A percentile compares a stretch with the other conserved stretches of the same genome.
phyloP scores from a whole-genome alignment of 2,888 invertebrate genomes.

The Cosmopolites sordidus region DNA sequence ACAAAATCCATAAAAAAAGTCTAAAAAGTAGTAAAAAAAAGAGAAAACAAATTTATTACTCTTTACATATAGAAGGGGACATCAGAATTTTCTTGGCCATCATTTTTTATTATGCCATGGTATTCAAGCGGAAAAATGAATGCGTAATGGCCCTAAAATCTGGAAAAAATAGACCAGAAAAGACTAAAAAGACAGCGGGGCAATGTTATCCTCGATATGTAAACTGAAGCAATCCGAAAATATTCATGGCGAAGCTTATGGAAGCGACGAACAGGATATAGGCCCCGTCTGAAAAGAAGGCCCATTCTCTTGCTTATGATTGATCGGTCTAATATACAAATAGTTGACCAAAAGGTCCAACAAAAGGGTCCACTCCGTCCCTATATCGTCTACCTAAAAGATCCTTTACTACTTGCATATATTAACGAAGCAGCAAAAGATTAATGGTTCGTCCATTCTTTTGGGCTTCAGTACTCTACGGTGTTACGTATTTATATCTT shows the following conservation, averaged over 20 bases:
- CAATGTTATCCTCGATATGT: slow-evolving; percentile 24
- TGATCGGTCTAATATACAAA: slow-evolving; percentile 52
- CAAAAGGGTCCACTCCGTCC: slow-evolving; percentile 41
- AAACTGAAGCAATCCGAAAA: slow-evolving; percentile 23
- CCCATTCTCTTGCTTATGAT: slow-evolving; percentile 49
- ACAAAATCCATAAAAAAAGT: neutral
- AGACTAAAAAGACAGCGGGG: slow-evolving; percentile 24
- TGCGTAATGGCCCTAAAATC: slow-evolving; percentile 26
- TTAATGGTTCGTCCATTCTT: slow-evolving; percentile 42
- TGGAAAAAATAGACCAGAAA: slow-evolving; percentile 20
- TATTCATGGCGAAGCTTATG: slow-evolving; percentile 37
- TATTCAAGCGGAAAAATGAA: slow-evolving; percentile 26
- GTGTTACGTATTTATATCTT: slow-evolving; percentile 22
- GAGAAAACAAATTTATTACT: slow-evolving; percentile 19
- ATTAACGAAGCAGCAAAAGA: slow-evolving; percentile 48
- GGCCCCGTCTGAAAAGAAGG: slow-evolving; percentile 34
- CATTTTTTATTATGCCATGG: slow-evolving; percentile 26
- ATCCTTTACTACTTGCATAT: slow-evolving; percentile 50
- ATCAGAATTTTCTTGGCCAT: slow-evolving; percentile 20
- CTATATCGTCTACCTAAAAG: slow-evolving; percentile 44
- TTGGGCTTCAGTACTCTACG: slow-evolving; percentile 19
- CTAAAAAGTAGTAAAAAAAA: neutral
- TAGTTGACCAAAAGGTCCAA: slow-evolving; percentile 51
- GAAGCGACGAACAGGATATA: slow-evolving; percentile 33
- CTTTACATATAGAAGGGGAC: slow-evolving; percentile 18